Evolutionary conservation across 92 coral and sea anemone genomes (phyloP).

Genomic region (Ricordea florida): DNA sequence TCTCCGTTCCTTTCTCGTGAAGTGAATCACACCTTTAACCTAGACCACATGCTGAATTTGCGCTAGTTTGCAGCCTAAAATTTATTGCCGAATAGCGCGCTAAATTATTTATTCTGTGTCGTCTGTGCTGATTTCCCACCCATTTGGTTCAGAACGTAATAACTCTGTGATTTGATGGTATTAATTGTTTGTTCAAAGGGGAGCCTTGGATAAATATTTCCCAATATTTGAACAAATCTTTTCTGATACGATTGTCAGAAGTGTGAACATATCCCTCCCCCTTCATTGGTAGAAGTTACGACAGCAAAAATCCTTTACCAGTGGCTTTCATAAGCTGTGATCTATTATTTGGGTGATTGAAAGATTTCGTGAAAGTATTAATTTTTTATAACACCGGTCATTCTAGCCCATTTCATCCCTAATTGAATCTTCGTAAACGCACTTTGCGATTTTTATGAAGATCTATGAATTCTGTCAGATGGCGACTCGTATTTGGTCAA

Average conservation of each 20-base stretch:
- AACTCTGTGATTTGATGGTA: slow-evolving; percentile 66
- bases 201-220: slow-evolving; percentile 71
- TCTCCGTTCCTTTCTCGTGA: slow-evolving; percentile 19
- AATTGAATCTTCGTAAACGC: slow-evolving; percentile 80
- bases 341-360: slow-evolving; percentile 65
- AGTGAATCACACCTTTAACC: slow-evolving; percentile 25
- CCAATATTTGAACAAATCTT: slow-evolving; percentile 72
- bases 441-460: slow-evolving; percentile 72
- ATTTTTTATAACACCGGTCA: slow-evolving; percentile 80
- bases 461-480: slow-evolving; percentile 68
- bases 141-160: slow-evolving; percentile 42
- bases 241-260: slow-evolving; percentile 73
- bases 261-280: slow-evolving; percentile 75
- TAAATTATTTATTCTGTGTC: slow-evolving; percentile 86
- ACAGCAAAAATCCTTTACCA: slow-evolving; percentile 59
- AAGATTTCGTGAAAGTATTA: slow-evolving; percentile 78
- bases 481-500: slow-evolving; percentile 45
- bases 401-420: slow-evolving; percentile 72
- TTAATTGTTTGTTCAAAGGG: slow-evolving; percentile 71
- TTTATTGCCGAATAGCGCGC: slow-evolving; percentile 77
- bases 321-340: slow-evolving; percentile 74
- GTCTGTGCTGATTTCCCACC: slow-evolving; percentile 70
- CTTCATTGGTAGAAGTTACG: slow-evolving; percentile 45
- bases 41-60: slow-evolving; percentile 63
- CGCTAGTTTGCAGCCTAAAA: slow-evolving; percentile 90